Evolutionary conservation across 2,113 vertebrate genomes (phyloP).

Genomic region (Nannobrachium achirus): DNA sequence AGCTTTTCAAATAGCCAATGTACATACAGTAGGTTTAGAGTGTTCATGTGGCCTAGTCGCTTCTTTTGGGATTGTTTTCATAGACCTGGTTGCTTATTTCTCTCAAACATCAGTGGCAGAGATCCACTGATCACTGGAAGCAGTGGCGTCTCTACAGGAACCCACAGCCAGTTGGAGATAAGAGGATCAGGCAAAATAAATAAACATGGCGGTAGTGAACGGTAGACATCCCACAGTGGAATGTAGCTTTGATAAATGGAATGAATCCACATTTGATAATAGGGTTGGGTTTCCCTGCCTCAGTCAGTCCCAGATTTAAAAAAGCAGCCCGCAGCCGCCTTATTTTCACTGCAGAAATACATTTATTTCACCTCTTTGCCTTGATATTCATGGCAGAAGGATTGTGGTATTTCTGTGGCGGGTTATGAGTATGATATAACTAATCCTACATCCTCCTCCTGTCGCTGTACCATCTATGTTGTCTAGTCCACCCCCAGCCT

Average conservation of each 20-base stretch:
- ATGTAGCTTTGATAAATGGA: slow-evolving; percentile 38
- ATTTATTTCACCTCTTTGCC: slow-evolving; percentile 33
- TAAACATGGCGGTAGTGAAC: slow-evolving; percentile 38
- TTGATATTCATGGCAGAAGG: slow-evolving; percentile 50
- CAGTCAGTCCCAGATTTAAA: slow-evolving; percentile 38
- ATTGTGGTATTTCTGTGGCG: slow-evolving; percentile 29
- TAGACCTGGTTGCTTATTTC: no score
- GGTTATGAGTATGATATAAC: slow-evolving; percentile 40
- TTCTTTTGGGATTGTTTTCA: no score
- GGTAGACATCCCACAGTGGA: slow-evolving; percentile 8
- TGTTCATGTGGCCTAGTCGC: no score
- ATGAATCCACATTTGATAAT: slow-evolving; percentile 57
- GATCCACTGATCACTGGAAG: not conserved
- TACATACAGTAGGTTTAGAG: no score
- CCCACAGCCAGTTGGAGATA: slow-evolving; percentile 1
- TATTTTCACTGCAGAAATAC: slow-evolving; percentile 32
- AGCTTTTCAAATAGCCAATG: no score
- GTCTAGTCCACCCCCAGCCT: slow-evolving; percentile 1
- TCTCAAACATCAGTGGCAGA: no score
- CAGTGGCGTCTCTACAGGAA: slow-evolving; percentile 13
- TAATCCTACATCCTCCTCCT: no score
- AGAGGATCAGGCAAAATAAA: slow-evolving; percentile 5
- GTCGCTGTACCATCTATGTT: no score
- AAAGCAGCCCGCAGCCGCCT: slow-evolving; percentile 13
- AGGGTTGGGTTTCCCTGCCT: slow-evolving; percentile 24